Base-by-base conservation (phyloP, 1,140 invertebrate genomes). In the Asbolus verrucosus region DNA sequence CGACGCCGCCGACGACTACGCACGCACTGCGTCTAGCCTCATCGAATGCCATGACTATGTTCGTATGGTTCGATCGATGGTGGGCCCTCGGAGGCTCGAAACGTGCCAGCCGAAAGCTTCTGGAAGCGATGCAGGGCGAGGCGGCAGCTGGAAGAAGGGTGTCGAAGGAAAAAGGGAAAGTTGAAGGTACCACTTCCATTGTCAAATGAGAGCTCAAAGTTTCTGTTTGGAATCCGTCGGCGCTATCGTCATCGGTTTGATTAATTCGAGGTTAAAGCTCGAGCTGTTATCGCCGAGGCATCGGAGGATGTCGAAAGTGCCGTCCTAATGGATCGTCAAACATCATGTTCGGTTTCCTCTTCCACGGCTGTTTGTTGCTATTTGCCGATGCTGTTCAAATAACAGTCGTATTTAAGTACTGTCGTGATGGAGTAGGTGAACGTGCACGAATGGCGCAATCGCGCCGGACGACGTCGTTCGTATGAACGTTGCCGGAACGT, bases 1-100 rank as follows among this genome's bases (percentile, higher is more conserved):
- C 2, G 65, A 46, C 43, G 19, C 43, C 65, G 30, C 27, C 43
- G 43, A 8, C 61, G 60, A 36, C 60, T 31, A 63, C 61, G 61
- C 33, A 36, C 21, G 38, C 61, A 38, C 46, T 54, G 46, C 46
- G 46, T 54, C 46, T 54, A 54, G 46, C 27, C 46, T 54, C 27
- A 27, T 27, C 8, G 46, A 54, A 54, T 27, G 27, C 27, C 46
- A 27, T 21, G 19, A 24, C 46, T 27, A 54, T 15, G 1, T 27
- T 54, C 46, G 46, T 54, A 46, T 46, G 41, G 41, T 24, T n/a
- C 27, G 27, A 54, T 54, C 46, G 19, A 54, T 54, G 27, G 18
- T 27, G 14, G n/a, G n/a, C n/a, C n/a, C n/a, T n/a, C n/a, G n/a
- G n/a, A n/a, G n/a, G n/a, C n/a, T n/a, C n/a, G n/a, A n/a, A n/a